These are phyloP conservation scores for Calvadosia cruxmelitensis DNA, from an alignment of 30 jellyfish, hydroid and myxozoan species.

Conservation along the genomic window DNA sequence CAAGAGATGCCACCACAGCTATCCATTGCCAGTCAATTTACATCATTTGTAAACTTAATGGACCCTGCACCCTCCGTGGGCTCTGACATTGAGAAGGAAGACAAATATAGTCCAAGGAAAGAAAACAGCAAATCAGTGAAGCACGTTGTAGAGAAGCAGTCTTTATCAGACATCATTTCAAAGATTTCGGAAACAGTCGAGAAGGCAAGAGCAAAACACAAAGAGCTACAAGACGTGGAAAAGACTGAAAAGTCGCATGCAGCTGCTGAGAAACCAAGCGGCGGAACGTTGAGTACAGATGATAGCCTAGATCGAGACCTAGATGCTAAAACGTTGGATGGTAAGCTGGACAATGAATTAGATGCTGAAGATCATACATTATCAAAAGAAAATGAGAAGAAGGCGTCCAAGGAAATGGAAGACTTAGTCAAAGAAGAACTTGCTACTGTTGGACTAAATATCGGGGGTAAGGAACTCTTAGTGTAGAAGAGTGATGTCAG, in stretches of 20 bases:
- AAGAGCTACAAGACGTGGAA: background rate
- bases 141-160: background rate
- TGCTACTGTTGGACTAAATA: slow-evolving; percentile 63
- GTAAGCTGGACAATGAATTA: slow-evolving; percentile 28
- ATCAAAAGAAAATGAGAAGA: slow-evolving; percentile 7
- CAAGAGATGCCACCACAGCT: too few species aligned
- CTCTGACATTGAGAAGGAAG: background rate
- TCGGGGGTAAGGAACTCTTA: slow-evolving; percentile 31
- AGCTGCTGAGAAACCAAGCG: background rate
- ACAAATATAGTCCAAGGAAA: background rate
- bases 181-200: background rate
- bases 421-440: slow-evolving; percentile 44
- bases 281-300: background rate
- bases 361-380: slow-evolving; percentile 6
- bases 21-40: too few species aligned
- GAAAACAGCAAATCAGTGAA: background rate
- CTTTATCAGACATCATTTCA: background rate
- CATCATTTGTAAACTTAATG: too few species aligned
- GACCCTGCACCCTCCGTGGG: too few species aligned
- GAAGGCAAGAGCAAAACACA: background rate
- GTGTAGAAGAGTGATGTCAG: background rate
- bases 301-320: background rate
- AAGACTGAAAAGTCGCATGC: background rate
- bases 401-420: slow-evolving; percentile 68
- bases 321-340: slow-evolving; percentile 23